Base-by-base conservation (phyloP, 2,888 invertebrate species). In the Cerceris rybyensis region DNA sequence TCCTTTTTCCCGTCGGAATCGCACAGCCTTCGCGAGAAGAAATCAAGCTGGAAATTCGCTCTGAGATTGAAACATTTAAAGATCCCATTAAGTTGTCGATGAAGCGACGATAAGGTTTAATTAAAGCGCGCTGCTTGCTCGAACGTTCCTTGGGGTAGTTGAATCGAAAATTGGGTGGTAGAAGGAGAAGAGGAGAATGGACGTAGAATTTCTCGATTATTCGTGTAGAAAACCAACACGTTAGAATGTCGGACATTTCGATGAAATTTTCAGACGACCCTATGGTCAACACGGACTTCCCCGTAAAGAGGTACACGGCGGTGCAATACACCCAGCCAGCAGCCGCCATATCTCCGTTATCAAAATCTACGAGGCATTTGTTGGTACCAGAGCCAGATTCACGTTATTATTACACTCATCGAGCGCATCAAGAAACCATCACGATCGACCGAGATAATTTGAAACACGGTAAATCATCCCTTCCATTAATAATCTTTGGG, bases 261-360 rank as follows among this genome's bases (percentile, higher is more conserved):
- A 41, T 63, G 57, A 69, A 73, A 70, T 87, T 93, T 93, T 80
- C 92, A 94, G 94, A 96, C 85, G 94, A 95, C 78, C 95, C 95
- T 89, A 93, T 95, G 80, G 94, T 95, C 70, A 96, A 96, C 75
- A 97, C 96, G 6, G 96, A 96, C 82, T 96, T 95, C 87, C 96
- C 97, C 0, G 94, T 95, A 9, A 94, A 96, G 82, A 95, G 96
- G n/a, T 96, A 96, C 84, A 96, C 96, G 0, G 95, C 96, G 4
- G 95, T 96, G 86, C 96, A 96, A 88, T 96, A 96, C 91, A 97
- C 96, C 1, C 96, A 96, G 90, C 96, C 96, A 67, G 96, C 96
- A 80, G 96, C 96, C 87, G 94, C 94, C 70, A 95, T 95, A 72
- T 96, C 96, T 1, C 95, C 95, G 65, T 92, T 95, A 79, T 96